Percentiles rank a stretch among this genome's conserved stretches.
phyloP scores from a whole-genome alignment of 1,140 invertebrate genomes.

The Pectinophora gossypiella region DNA sequence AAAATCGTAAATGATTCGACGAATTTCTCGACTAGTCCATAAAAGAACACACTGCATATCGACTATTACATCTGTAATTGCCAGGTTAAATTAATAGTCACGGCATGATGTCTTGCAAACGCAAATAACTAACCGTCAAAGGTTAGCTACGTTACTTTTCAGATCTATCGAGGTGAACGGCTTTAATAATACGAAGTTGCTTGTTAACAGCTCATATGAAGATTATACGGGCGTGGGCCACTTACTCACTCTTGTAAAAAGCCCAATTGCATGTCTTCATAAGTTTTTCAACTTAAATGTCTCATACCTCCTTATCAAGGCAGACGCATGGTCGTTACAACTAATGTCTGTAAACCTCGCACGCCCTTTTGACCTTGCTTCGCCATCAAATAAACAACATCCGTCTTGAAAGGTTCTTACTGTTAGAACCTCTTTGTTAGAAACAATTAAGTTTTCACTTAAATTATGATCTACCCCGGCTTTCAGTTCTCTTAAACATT shows the following conservation, averaged over 20 bases:
- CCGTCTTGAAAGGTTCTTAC: constrained; percentile 2
- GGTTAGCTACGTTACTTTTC: constrained; percentile 32
- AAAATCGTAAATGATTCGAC: no score
- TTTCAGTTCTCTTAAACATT: no score
- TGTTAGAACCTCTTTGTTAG: no score
- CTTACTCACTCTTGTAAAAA: no score
- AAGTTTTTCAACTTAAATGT: no score
- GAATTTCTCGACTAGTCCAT: no score
- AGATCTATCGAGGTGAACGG: constrained; percentile 29
- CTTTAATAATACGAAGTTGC: constrained; percentile 8
- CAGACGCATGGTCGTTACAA: not conserved
- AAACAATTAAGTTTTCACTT: no score
- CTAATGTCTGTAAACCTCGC: constrained; percentile 10
- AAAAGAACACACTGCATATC: not conserved
- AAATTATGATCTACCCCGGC: no score
- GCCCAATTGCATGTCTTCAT: no score
- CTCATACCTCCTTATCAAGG: not conserved
- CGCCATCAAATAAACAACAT: constrained; percentile 15
- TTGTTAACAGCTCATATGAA: not conserved
- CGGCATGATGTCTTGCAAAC: constrained; percentile 27
- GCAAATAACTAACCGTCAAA: constrained; percentile 29
- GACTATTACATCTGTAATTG: constrained; percentile 1
- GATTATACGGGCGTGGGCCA: no score
- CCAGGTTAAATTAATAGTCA: constrained; percentile 18
- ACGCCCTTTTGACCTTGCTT: constrained; percentile 19